Conservation (phyloP, 2,113 vertebrate species). For the Apistogramma diplotaenia region DNA sequence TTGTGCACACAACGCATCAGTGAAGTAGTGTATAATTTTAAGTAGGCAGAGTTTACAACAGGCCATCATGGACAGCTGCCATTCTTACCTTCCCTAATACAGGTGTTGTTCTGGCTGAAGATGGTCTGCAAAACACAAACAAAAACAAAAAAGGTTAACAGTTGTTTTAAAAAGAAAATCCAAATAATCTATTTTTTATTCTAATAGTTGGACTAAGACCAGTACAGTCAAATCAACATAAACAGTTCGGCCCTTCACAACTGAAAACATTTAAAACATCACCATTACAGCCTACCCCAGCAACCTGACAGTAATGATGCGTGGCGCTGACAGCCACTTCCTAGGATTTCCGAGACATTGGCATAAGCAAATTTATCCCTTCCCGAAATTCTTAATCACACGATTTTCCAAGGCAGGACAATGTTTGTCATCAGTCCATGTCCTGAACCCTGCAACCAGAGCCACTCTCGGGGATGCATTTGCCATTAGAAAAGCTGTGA, state of each 20-base stretch:
- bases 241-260: not conserved
- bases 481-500: too few relatives aligned
- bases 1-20: not conserved
- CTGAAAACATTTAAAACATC: not conserved
- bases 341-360: constrained; percentile 9
- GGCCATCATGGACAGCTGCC: not conserved
- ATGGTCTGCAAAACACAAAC: constrained; percentile 51
- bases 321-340: constrained; percentile 5
- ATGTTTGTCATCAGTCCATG: not conserved
- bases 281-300: not conserved
- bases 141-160: too few relatives aligned
- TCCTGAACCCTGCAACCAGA: not conserved
- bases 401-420: not conserved
- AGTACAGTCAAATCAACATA: not conserved
- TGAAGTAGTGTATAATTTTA: not conserved
- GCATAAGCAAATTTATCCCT: not conserved
- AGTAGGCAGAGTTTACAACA: fast-evolving
- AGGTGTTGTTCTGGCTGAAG: constrained; percentile 54
- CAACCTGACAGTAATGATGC: not conserved
- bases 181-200: not conserved
- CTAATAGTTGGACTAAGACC: not conserved
- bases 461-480: too few relatives aligned
- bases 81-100: constrained; percentile 62
- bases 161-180: not conserved
- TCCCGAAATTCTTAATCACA: constrained; percentile 11